These are phyloP conservation scores for Eriosoma lanigerum DNA, from an alignment of 1,140 invertebrate species.

Conservation along the genomic window DNA sequence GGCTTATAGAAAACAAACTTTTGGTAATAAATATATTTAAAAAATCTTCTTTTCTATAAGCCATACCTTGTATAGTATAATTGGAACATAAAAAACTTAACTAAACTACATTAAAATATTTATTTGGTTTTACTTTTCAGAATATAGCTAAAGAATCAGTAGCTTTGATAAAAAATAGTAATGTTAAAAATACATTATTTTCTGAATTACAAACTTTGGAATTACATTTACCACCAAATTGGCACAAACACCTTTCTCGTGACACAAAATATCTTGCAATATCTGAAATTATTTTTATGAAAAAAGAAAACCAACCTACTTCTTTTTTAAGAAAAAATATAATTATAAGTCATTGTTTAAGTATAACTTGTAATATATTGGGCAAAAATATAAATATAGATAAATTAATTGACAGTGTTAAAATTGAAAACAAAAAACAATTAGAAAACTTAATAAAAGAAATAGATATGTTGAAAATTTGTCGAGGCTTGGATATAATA, in stretches of 20 bases:
- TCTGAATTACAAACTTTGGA: neutral
- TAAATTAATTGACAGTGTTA: neutral
- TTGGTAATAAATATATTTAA: neutral
- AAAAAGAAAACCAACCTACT: neutral
- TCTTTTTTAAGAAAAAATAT: neutral
- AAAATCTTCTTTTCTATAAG: too few relatives aligned
- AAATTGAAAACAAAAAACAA: neutral
- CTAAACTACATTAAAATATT: too few relatives aligned
- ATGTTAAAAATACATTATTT: neutral
- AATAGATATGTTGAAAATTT: neutral
- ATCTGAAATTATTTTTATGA: constrained; percentile 2
- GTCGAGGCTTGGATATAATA: neutral
- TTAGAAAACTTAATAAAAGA: neutral
- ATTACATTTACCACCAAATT: neutral
- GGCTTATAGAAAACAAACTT: neutral
- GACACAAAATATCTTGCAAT: neutral
- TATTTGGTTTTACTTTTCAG: too few relatives aligned
- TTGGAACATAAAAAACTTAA: too few relatives aligned
- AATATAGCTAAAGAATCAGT: too few relatives aligned
- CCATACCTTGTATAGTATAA: too few relatives aligned
- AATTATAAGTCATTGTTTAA: neutral
- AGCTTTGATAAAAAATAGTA: neutral
- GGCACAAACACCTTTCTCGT: neutral
- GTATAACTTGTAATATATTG: neutral
- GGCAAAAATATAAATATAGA: neutral